Conservation (phyloP, 92 coral and sea anemone species). For the Zoanthus solanderi region DNA sequence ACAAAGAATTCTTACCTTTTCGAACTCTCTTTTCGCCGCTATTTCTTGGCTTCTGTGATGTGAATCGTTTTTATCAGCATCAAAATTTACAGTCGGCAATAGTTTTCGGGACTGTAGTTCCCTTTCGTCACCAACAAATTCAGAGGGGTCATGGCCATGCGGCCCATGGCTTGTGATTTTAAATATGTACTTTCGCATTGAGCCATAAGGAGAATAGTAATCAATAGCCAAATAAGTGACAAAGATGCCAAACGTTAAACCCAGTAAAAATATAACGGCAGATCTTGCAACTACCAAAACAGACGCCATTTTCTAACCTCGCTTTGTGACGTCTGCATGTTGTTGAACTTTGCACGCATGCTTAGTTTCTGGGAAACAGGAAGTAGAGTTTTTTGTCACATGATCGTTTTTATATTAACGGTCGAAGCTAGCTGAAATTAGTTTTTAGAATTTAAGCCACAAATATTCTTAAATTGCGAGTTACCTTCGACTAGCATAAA, state of each 20-base stretch:
- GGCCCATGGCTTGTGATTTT: not conserved
- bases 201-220: conserved; percentile 53
- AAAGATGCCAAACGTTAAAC: conserved; percentile 78
- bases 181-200: conserved; percentile 21
- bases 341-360: not conserved
- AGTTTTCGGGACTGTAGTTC: conserved; percentile 19
- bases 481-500: too few species aligned
- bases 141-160: conserved; percentile 9
- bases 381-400: too few species aligned
- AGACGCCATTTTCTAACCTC: conserved; percentile 78
- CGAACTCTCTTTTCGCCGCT: conserved; percentile 49
- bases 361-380: too few species aligned
- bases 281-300: conserved; percentile 24
- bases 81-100: conserved; percentile 76
- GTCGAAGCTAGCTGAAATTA: too few species aligned
- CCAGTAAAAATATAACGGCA: conserved; percentile 70
- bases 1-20: conserved; percentile 33
- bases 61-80: conserved; percentile 79
- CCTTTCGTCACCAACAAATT: conserved; percentile 26
- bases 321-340: not conserved
- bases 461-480: too few species aligned
- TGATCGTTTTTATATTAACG: too few species aligned
- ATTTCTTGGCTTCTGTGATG: conserved; percentile 68
- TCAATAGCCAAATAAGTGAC: conserved; percentile 62
- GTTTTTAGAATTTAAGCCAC: too few species aligned